Base-by-base conservation (phyloP, 2,888 invertebrate species). In the Calameuta pallipes region DNA sequence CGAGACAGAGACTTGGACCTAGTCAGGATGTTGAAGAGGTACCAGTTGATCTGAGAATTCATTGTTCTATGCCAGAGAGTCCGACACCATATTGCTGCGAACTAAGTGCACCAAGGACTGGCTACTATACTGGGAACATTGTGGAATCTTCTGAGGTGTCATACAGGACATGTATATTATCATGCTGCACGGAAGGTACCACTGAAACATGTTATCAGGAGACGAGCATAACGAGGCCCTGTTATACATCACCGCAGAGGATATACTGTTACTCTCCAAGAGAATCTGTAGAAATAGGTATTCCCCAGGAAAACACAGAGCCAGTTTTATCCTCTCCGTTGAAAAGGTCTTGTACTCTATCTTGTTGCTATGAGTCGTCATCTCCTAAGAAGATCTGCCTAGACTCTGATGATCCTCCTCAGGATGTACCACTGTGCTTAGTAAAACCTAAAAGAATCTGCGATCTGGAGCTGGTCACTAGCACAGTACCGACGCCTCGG, bases 361-460 rank as follows among this genome's bases (percentile, higher is more conserved):
- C 85, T 33, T 89, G 88, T 75, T 90, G 88, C 80, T 87, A 87
- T 80, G 85, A 87, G 6, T 76, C 82, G 30, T 88, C 87, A 35
- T 35, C 74, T 30, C 82, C 89, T 4, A 89, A 89, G 79, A 86
- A 85, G 76, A 73, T 85, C n/a, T 87, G 87, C 75, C 12, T 82
- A 11, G 87, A 87, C 1, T 71, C 41, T 68, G 81, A 86, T 23
- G 85, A 88, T 12, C 88, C 89, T 11, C 87, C 88, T 9, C 92
- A 92, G 82, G 92, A 92, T 68, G 89, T 87, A 79, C 92, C 92
- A 34, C 88, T 92, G 37, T 92, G 92, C 82, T 89, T 92, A 75
- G 92, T 92, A 11, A 92, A 92, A 79, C 89, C 89, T 34, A 90
- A 90, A 81, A 83, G 82, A 73, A 76, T 77, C n/a, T 74, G 79